Conservation (phyloP, 1,140 invertebrate species). For the Chrysomallon squamiferum region DNA sequence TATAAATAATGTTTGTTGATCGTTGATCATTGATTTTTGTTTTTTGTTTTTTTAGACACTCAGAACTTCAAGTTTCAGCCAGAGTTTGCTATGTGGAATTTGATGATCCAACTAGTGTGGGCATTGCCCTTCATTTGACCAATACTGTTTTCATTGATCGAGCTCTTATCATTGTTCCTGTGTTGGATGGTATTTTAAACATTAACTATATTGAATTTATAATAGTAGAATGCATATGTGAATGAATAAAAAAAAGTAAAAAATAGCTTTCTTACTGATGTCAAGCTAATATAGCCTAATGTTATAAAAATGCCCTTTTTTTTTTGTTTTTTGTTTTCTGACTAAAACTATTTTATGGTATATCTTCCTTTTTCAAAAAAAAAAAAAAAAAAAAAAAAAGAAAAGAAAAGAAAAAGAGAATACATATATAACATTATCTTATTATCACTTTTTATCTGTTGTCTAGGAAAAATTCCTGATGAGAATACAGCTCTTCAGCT, state of each 20-base stretch:
- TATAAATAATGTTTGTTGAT: no score
- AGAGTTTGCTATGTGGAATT: constrained; percentile 96
- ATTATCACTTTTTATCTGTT: no score
- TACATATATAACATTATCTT: no score
- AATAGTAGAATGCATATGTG: not conserved
- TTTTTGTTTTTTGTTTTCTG: no score
- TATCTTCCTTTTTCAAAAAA: no score
- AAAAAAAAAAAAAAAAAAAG: no score
- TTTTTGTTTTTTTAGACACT: not conserved
- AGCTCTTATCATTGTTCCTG: constrained; percentile 93
- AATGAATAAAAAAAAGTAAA: not conserved
- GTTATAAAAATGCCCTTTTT: no score
- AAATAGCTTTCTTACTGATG: not conserved
- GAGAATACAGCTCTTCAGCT: constrained; percentile 91
- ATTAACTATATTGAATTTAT: constrained; percentile 24
- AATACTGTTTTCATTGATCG: constrained; percentile 99
- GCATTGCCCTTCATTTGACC: constrained; percentile 95
- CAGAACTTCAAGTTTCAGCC: constrained; percentile 41
- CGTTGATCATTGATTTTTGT: no score
- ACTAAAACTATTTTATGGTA: no score
- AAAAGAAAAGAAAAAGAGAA: no score
- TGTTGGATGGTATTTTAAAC: constrained; percentile 70
- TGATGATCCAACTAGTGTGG: constrained; percentile 82
- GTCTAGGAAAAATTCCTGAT: constrained; percentile 88
- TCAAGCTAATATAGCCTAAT: not conserved